Conservation (phyloP, 2,113 vertebrate species). For the Sylvietta virens region DNA sequence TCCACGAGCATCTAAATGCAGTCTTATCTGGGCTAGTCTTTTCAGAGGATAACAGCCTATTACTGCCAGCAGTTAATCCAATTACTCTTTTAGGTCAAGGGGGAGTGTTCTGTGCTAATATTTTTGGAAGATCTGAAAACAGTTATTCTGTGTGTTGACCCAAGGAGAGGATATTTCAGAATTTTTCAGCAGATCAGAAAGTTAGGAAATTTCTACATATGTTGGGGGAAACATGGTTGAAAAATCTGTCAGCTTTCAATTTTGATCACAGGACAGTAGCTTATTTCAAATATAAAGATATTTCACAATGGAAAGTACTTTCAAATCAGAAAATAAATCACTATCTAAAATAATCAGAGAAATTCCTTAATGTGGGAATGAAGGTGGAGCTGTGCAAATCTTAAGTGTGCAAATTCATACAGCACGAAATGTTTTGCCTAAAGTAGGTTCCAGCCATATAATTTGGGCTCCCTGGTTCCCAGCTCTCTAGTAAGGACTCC, state of each 20-base stretch:
- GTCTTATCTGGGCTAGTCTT: conserved; percentile 19
- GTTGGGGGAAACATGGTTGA: not conserved
- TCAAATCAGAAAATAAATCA: not conserved
- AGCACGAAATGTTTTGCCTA: not conserved
- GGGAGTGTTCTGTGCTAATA: not conserved
- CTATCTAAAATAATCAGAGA: not conserved
- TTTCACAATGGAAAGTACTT: not conserved
- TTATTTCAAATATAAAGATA: not conserved
- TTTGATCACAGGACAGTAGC: not conserved
- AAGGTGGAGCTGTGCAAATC: not conserved
- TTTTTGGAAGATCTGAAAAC: conserved; percentile 3
- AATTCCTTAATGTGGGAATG: not conserved
- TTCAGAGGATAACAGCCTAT: conserved; percentile 10
- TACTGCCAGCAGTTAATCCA: conserved; percentile 40
- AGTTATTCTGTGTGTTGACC: not conserved
- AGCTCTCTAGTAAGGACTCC: not conserved
- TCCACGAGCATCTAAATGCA: not conserved
- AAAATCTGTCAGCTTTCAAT: not conserved
- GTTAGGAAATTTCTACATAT: not conserved
- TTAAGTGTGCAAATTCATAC: not conserved
- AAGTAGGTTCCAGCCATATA: not conserved
- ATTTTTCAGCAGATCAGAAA: not conserved
- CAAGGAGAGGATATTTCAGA: not conserved
- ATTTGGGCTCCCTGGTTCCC: not conserved
- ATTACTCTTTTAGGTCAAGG: conserved; percentile 50